Conservation (phyloP, 1,140 invertebrate genomes). For the Pseudomyrmex cubaensis region DNA sequence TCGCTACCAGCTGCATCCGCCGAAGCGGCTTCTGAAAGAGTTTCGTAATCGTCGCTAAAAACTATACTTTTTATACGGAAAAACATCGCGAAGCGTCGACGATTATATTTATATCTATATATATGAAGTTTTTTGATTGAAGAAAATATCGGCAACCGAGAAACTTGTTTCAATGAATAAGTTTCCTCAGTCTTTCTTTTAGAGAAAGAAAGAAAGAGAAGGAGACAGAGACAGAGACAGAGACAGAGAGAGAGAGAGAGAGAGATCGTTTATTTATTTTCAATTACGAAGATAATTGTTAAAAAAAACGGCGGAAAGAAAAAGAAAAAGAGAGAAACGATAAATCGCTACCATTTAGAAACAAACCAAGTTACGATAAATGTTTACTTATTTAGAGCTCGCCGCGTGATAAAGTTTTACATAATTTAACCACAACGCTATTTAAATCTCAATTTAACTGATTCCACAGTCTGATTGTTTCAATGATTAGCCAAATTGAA, state of each 20-base stretch:
- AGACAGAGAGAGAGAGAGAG: background rate
- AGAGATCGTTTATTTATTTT: slow-evolving; percentile 30
- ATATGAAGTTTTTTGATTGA: too few species aligned
- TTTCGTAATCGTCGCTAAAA: background rate
- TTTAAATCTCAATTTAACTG: slow-evolving; percentile 24
- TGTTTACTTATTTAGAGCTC: slow-evolving; percentile 28
- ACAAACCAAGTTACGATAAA: slow-evolving; percentile 12
- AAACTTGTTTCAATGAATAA: background rate
- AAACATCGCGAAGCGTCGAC: background rate
- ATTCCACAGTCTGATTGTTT: background rate
- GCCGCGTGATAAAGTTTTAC: background rate
- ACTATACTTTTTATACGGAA: background rate
- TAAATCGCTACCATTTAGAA: slow-evolving; percentile 34
- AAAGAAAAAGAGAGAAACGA: background rate
- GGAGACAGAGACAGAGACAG: background rate
- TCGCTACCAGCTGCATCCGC: slow-evolving; percentile 78
- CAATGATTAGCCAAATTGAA: background rate
- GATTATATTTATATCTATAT: too few species aligned
- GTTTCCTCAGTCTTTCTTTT: background rate
- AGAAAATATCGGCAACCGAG: background rate
- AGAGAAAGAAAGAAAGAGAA: background rate
- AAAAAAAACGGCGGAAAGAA: background rate
- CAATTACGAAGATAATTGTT: slow-evolving; percentile 26
- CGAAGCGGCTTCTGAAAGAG: slow-evolving; percentile 77
- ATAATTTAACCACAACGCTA: slow-evolving; percentile 1